Base-by-base conservation (phyloP, 92 coral and sea anemone genomes). In the Palythoa caribaeorum region DNA sequence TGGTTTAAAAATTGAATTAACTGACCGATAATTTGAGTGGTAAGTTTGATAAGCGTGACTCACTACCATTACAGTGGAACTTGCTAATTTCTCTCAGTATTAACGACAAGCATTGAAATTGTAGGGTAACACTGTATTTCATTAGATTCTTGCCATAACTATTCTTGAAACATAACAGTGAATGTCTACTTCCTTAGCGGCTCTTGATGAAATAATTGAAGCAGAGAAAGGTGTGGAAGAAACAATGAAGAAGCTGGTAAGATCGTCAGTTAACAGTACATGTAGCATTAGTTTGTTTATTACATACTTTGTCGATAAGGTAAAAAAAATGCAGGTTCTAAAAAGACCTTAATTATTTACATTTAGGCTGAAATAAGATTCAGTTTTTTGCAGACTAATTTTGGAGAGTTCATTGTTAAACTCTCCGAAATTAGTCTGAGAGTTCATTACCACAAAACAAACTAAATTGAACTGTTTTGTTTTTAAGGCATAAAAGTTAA, bases 181-280 rank as follows among this genome's bases (percentile, higher is more conserved):
- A 7, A 44, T 14, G n/a, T 62, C 53, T 73, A 5, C 62, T n/a
- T 47, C 85, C 37, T 40, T 52, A 97, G 99, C 85, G 39, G 95
- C 99, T 10, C 86, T 97, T 83, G 97, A 88, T 53, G 99, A 97
- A 71, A 89, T 97, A 8, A 89, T 93, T 44, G 93, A 91, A 54
- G 95, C 96, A 17, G 97, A 95, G 15, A 89, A 87, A 79, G 96
- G 91, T 28, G 93, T 96, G 5, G 98, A 94, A 50, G 96, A 93
- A 77, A 95, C 95, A 85, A 95, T 92, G 62, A 92, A 89, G 84
- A 95, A 91, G 81, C 90, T 95, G 90, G 99, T 95, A 94, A 91
- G 90, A 47, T 51, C 16, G 20, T 35, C 50, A 3, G 16, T 20
- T 71, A 37, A n/a, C 16, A 1, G 57, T 40, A 19, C 28, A 9